Percentiles rank a stretch among this genome's conserved stretches.
Evolutionary conservation across 37 sponge, comb jelly and placozoan genomes (phyloP).

Genomic region (Hexactinellida sp.): DNA sequence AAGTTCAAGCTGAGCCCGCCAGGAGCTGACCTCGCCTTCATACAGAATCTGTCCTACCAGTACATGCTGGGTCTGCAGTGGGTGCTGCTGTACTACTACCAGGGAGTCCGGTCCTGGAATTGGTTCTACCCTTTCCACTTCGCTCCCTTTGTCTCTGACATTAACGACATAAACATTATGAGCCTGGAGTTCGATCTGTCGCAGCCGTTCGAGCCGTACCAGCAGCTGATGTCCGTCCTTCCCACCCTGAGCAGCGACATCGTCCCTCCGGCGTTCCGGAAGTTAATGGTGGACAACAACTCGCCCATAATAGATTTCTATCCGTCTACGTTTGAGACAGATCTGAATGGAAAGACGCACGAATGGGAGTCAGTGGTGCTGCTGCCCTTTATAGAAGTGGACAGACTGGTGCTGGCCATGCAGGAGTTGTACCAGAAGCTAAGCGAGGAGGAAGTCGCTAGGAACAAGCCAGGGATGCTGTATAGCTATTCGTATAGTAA

Average conservation of each 20-base stretch:
- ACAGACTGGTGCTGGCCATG: conserved; percentile 24
- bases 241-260: conserved; percentile 73
- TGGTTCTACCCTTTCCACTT: conserved; percentile 98
- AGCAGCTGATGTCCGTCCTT: conserved; percentile 89
- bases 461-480: conserved; percentile 26
- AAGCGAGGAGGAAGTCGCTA: conserved; percentile 19
- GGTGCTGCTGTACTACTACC: conserved; percentile 88
- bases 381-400: conserved; percentile 92
- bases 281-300: conserved; percentile 63
- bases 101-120: conserved; percentile 92
- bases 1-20: background rate
- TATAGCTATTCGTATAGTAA: conserved; percentile 20
- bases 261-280: conserved; percentile 67
- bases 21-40: background rate
- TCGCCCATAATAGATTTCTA: conserved; percentile 81
- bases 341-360: conserved; percentile 91
- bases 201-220: conserved; percentile 71
- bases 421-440: background rate
- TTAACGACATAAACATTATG: conserved; percentile 36
- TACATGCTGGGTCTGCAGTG: conserved; percentile 79
- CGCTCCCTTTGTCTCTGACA: conserved; percentile 89
- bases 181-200: conserved; percentile 64
- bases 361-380: conserved; percentile 97
- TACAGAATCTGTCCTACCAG: conserved; percentile 39
- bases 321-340: conserved; percentile 72